phyloP scores from a whole-genome alignment of 2,113 vertebrate genomes.

The Phasianus colchicus region DNA sequence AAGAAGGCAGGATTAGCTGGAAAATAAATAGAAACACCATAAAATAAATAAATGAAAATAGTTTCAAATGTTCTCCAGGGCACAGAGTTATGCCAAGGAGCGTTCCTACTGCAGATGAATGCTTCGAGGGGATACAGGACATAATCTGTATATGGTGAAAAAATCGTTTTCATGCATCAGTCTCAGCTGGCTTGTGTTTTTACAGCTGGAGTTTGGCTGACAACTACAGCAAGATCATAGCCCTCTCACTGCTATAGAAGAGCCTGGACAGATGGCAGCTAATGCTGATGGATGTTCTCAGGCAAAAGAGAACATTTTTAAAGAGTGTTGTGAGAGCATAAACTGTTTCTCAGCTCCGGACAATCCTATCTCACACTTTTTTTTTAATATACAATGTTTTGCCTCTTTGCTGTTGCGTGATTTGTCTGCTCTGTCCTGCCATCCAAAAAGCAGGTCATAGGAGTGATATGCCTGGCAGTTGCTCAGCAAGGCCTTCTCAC shows the following conservation, averaged over 20 bases:
- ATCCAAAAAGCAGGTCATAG: not conserved
- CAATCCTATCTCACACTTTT: not conserved
- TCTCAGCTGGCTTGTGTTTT: slow-evolving; percentile 46
- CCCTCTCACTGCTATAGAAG: not conserved
- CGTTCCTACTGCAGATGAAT: not conserved
- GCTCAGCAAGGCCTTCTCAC: not conserved
- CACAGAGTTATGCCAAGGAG: not conserved
- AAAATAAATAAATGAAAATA: not conserved
- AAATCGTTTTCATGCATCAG: not conserved
- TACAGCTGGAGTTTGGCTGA: slow-evolving; percentile 49
- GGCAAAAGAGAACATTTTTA: not conserved
- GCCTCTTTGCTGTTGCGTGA: not conserved
- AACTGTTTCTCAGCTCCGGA: not conserved
- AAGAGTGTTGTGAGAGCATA: not conserved
- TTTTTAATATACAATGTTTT: not conserved
- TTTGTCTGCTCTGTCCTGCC: not conserved
- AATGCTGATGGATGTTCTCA: not conserved
- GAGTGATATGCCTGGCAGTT: not conserved
- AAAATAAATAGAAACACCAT: not conserved
- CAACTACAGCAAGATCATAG: not conserved
- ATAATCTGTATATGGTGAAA: not conserved
- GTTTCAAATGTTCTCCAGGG: not conserved
- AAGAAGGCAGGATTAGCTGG: not conserved
- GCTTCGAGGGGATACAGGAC: not conserved
- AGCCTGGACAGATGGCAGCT: slow-evolving; percentile 28